These are phyloP conservation scores for Ornithoptera priamus DNA, from an alignment of 2,888 invertebrate species.

Conservation along the genomic window DNA sequence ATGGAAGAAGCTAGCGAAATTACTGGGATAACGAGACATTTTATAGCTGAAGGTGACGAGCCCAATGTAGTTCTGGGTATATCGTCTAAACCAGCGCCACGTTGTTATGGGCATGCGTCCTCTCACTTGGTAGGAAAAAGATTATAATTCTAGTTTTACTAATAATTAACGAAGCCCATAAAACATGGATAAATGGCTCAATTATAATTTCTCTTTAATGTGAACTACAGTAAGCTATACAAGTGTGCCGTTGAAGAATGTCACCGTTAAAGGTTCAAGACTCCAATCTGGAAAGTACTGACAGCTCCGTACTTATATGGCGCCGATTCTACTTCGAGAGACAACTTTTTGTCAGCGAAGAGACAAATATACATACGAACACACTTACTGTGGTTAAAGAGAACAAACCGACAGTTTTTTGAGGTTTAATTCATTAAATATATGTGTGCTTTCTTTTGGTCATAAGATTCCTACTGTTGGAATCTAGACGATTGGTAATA, in stretches of 20 bases:
- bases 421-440: neutral
- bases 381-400: neutral
- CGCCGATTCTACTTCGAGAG: neutral
- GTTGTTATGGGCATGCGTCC: too few species aligned
- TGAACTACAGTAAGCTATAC: neutral
- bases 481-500: too few species aligned
- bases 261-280: neutral
- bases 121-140: too few species aligned
- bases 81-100: too few species aligned
- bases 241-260: neutral
- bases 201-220: neutral
- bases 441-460: too few species aligned
- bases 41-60: too few species aligned
- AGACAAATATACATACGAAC: neutral
- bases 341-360: constrained; percentile 6
- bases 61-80: too few species aligned
- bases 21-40: too few species aligned
- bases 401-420: constrained; percentile 5
- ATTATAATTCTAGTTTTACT: neutral
- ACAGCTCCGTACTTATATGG: neutral
- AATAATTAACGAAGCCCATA: neutral
- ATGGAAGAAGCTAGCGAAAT: too few species aligned
- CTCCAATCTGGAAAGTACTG: constrained; percentile 6
- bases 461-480: too few species aligned
- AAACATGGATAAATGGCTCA: constrained; percentile 1